These are phyloP conservation scores for Plutomurus gul DNA, from an alignment of 1,140 invertebrate genomes.

Conservation along the genomic window DNA sequence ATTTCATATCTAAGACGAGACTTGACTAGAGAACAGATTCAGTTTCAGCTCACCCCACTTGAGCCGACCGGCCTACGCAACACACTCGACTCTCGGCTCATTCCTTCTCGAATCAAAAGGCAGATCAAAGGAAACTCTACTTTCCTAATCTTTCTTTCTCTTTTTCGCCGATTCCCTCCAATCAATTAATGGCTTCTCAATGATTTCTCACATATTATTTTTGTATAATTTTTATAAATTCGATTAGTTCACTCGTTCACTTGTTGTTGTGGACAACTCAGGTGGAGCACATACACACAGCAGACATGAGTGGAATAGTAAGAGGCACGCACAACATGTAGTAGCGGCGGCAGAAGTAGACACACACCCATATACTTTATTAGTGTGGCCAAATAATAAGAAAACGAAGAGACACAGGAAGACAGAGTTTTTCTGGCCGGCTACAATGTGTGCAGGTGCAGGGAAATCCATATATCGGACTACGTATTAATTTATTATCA, in stretches of 20 bases:
- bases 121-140: not conserved
- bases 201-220: no score
- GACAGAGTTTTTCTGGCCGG: no score
- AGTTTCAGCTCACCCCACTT: slow-evolving; percentile 13
- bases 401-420: not conserved
- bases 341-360: not conserved
- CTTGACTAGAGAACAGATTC: not conserved
- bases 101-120: not conserved
- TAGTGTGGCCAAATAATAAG: not conserved
- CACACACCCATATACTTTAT: no score
- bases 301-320: not conserved
- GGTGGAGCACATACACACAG: no score
- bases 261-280: no score
- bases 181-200: no score
- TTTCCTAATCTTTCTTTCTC: not conserved
- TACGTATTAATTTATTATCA: not conserved
- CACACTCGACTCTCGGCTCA: slow-evolving; percentile 6
- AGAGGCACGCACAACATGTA: not conserved
- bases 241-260: no score
- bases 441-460: not conserved
- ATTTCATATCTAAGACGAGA: not conserved
- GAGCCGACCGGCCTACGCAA: not conserved
- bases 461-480: not conserved
- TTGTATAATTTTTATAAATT: no score
- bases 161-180: no score